phyloP scores from a whole-genome alignment of 2,113 vertebrate genomes.

The Halcyon malimbica region DNA sequence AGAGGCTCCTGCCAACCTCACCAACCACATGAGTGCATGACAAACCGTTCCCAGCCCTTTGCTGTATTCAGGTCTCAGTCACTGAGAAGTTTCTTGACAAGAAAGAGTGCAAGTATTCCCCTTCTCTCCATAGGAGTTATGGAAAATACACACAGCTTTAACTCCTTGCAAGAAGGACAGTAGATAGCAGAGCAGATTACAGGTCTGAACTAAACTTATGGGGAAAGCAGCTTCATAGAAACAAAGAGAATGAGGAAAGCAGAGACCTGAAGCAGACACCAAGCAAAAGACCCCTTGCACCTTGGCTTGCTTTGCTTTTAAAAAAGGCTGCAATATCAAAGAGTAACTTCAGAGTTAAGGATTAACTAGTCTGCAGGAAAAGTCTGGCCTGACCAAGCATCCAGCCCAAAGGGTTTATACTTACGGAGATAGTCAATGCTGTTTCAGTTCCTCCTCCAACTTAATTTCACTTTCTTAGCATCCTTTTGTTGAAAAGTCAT shows the following conservation, averaged over 20 bases:
- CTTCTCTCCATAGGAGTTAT: not conserved
- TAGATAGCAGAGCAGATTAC: not conserved
- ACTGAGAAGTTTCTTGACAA: not conserved
- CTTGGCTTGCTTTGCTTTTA: not conserved
- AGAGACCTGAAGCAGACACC: not conserved
- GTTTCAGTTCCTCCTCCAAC: not conserved
- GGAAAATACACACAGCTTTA: not conserved
- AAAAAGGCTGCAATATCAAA: not conserved
- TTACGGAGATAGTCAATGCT: not conserved
- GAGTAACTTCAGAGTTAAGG: not conserved
- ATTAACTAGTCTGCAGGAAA: not conserved
- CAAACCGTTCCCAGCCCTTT: not conserved
- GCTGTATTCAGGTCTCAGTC: not conserved
- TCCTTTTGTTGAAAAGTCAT: not conserved
- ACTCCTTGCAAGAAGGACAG: not conserved
- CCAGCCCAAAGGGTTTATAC: not conserved
- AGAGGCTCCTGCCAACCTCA: not conserved
- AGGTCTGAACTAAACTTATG: not conserved
- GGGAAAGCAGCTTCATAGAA: not conserved
- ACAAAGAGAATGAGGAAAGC: not conserved
- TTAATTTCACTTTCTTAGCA: not conserved
- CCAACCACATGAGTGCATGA: fast-evolving
- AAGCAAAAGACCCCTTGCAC: not conserved
- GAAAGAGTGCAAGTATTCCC: not conserved
- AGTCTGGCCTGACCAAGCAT: not conserved